phyloP scores from a whole-genome alignment of 2,888 invertebrate species.

The Lomographa bimaculata region DNA sequence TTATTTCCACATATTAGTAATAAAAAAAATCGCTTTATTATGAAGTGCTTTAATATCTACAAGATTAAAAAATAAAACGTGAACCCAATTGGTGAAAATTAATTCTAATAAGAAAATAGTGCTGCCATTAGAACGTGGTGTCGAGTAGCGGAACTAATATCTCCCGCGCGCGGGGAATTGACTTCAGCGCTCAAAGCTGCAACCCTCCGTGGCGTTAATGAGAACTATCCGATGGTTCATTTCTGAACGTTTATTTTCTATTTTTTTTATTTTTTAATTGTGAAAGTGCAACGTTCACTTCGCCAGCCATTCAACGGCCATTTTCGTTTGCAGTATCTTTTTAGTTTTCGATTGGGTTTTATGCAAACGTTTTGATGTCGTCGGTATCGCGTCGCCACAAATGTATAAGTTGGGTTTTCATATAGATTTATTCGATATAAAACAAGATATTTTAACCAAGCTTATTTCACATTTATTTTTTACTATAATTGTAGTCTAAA shows the following conservation, averaged over 20 bases:
- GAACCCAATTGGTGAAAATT: too few relatives aligned
- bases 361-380: slow-evolving; percentile 73
- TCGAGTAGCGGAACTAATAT: slow-evolving; percentile 74
- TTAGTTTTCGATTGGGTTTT: slow-evolving; percentile 72
- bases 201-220: slow-evolving; percentile 46
- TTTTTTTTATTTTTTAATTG: slow-evolving; percentile 72
- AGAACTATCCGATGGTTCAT: slow-evolving; percentile 71
- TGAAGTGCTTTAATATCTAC: too few relatives aligned
- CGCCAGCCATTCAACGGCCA: slow-evolving; percentile 71
- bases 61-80: too few relatives aligned
- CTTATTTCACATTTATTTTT: too few relatives aligned
- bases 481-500: too few relatives aligned
- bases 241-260: slow-evolving; percentile 55
- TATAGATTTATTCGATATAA: too few relatives aligned
- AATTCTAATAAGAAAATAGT: slow-evolving; percentile 45
- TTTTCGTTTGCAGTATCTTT: slow-evolving; percentile 71
- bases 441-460: too few relatives aligned
- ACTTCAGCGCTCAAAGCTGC: slow-evolving; percentile 61
- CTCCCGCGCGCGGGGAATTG: slow-evolving; percentile 28
- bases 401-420: neutral
- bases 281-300: slow-evolving; percentile 81
- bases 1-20: too few relatives aligned
- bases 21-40: too few relatives aligned
- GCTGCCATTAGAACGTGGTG: slow-evolving; percentile 60
- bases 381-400: slow-evolving; percentile 40